Evolutionary conservation across 2,113 vertebrate species (phyloP).

Genomic region (Phoenicopterus ruber): DNA sequence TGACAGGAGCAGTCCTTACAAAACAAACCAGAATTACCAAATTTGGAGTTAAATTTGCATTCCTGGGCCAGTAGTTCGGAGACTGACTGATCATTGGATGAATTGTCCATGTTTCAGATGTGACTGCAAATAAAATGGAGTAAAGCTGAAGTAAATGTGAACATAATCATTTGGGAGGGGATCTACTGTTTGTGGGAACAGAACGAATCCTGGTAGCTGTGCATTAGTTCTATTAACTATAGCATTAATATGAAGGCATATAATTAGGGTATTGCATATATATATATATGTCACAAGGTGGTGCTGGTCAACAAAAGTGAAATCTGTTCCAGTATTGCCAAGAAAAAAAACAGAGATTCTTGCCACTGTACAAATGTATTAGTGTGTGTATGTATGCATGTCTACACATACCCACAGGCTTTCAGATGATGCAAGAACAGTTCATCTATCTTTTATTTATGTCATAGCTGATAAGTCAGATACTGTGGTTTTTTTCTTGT

Average conservation of each 20-base stretch:
- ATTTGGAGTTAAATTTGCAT: not conserved
- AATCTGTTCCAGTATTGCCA: not conserved
- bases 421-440: not conserved
- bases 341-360: not conserved
- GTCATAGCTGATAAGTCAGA: not conserved
- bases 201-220: not conserved
- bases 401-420: not conserved
- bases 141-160: not conserved
- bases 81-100: not conserved
- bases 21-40: not conserved
- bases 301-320: not conserved
- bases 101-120: not conserved
- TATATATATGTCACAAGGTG: not conserved
- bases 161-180: not conserved
- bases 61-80: not conserved
- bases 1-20: not conserved
- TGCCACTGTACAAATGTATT: not conserved
- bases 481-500: not conserved
- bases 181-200: not conserved
- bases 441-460: not conserved
- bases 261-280: not conserved
- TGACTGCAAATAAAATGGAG: not conserved
- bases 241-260: not conserved
- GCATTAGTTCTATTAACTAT: not conserved
- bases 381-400: no score